phyloP scores from a whole-genome alignment of 2,888 invertebrate species.

The Sussaba pulchella region DNA sequence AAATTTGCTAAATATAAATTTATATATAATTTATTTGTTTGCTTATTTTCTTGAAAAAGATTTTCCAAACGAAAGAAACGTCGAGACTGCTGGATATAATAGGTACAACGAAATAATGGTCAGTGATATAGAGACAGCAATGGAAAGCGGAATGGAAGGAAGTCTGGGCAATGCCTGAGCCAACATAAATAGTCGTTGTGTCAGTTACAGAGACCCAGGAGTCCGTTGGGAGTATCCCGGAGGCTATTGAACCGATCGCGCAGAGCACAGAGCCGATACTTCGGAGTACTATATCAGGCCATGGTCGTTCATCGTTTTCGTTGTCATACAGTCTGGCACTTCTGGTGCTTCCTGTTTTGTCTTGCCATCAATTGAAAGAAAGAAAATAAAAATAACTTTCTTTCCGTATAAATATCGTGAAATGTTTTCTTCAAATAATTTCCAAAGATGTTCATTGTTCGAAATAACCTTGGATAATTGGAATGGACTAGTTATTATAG shows the following conservation, averaged over 20 bases:
- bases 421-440: neutral
- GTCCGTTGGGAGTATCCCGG: slow-evolving; percentile 49
- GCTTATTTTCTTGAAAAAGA: neutral
- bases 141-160: slow-evolving; percentile 26
- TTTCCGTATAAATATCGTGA: neutral
- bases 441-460: too few species aligned
- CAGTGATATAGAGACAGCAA: slow-evolving; percentile 8
- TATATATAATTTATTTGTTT: neutral
- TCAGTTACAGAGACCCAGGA: slow-evolving; percentile 57
- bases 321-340: slow-evolving; percentile 31
- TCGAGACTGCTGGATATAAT: neutral
- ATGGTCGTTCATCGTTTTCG: slow-evolving; percentile 41
- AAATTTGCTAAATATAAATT: too few species aligned
- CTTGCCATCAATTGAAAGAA: slow-evolving; percentile 10
- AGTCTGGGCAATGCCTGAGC: slow-evolving; percentile 45
- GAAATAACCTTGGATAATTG: too few species aligned
- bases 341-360: slow-evolving; percentile 30
- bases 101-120: slow-evolving; percentile 16
- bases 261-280: slow-evolving; percentile 39
- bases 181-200: slow-evolving; percentile 67
- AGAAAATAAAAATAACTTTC: slow-evolving; percentile 22
- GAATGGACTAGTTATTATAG: too few species aligned
- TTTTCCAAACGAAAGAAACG: neutral
- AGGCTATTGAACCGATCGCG: slow-evolving; percentile 51
- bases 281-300: slow-evolving; percentile 43